Conservation (phyloP, 2,888 invertebrate genomes). For the Eristalis arbustorum region DNA sequence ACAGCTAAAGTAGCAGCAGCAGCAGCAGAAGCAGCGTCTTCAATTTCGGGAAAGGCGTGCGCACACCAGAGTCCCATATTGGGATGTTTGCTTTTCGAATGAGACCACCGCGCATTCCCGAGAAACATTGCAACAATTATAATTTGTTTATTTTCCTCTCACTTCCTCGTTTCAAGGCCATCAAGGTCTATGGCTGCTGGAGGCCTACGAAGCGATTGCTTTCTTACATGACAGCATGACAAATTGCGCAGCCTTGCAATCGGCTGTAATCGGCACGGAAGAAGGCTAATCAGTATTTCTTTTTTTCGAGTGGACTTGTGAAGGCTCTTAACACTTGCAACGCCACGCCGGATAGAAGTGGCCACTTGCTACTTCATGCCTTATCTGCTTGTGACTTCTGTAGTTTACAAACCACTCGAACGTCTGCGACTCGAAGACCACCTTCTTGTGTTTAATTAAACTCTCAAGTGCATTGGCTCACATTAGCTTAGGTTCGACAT, state of each 20-base stretch:
- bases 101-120: constrained; percentile 47
- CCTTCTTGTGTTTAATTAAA: constrained; percentile 62
- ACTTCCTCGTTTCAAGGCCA: constrained; percentile 39
- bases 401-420: constrained; percentile 66
- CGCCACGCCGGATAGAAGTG: constrained; percentile 45
- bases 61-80: constrained; percentile 11
- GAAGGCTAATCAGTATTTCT: constrained; percentile 55
- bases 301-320: constrained; percentile 45
- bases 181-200: background rate
- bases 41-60: constrained; percentile 61
- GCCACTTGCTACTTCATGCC: constrained; percentile 66
- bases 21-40: constrained; percentile 40
- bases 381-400: constrained; percentile 67
- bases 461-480: constrained; percentile 57
- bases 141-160: constrained; percentile 54
- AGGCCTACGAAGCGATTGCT: background rate
- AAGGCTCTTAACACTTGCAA: constrained; percentile 20
- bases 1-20: constrained; percentile 19
- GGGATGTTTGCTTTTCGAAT: constrained; percentile 59
- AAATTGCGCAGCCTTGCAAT: constrained; percentile 37
- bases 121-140: constrained; percentile 55
- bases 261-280: constrained; percentile 22
- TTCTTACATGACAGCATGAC: constrained; percentile 15
- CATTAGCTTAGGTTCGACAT: constrained; percentile 42
- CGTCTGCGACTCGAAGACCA: constrained; percentile 49